These are phyloP conservation scores for Sialia sialis DNA, from an alignment of 2,113 vertebrate species.

Conservation along the genomic window DNA sequence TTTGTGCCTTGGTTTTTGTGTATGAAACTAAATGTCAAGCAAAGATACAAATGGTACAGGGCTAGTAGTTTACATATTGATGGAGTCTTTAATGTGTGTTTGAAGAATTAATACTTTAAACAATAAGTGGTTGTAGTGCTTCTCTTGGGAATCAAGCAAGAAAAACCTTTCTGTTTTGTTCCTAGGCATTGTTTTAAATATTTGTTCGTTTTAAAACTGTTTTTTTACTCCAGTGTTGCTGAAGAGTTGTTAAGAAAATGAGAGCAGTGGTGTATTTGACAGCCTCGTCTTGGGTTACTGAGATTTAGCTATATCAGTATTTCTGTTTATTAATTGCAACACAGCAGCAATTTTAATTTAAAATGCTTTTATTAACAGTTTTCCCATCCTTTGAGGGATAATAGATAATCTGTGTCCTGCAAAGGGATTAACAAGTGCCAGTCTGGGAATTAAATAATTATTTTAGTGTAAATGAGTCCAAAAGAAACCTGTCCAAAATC, in stretches of 20 bases:
- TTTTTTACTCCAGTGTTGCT: conserved; percentile 21
- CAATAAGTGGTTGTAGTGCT: background rate
- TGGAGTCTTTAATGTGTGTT: conserved; percentile 10
- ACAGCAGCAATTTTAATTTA: conserved; percentile 56
- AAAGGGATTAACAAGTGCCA: conserved; percentile 22
- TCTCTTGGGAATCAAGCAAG: conserved; percentile 15
- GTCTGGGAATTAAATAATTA: conserved; percentile 44
- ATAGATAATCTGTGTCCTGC: conserved; percentile 55
- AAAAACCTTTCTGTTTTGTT: conserved; percentile 29
- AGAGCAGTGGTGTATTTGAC: background rate
- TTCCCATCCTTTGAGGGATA: conserved; percentile 17
- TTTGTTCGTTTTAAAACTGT: background rate
- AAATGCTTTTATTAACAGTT: conserved; percentile 52
- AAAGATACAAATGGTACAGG: background rate
- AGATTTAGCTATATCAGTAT: conserved; percentile 20
- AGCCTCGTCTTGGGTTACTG: background rate
- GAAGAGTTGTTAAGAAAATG: conserved; percentile 34
- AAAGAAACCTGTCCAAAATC: conserved; percentile 26
- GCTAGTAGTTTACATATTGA: background rate
- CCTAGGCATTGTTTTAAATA: background rate
- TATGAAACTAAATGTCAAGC: background rate
- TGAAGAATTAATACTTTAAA: conserved; percentile 18
- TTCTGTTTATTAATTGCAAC: conserved; percentile 57
- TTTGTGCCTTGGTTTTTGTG: background rate
- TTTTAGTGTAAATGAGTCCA: conserved; percentile 61